Conservation (phyloP, 2,113 vertebrate species). For the Sylvietta virens region DNA sequence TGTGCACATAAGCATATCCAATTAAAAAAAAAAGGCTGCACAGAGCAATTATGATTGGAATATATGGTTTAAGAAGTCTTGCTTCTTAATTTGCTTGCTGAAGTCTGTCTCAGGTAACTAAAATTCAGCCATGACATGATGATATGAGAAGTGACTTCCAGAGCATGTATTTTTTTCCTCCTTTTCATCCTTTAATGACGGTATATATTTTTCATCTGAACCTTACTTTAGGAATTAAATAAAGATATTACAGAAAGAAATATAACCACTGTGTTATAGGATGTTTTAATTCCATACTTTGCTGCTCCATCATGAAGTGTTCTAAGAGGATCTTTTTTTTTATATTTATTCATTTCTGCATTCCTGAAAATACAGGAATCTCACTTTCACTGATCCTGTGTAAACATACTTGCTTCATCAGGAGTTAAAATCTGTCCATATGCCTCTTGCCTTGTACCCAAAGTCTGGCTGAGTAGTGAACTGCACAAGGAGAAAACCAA, state of each 20-base stretch:
- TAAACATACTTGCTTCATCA: slow-evolving; percentile 17
- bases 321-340: background rate
- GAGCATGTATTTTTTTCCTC: background rate
- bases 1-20: background rate
- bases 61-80: background rate
- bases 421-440: slow-evolving; percentile 52
- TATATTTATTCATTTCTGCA: background rate
- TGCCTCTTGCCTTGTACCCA: slow-evolving; percentile 38
- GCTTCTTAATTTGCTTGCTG: background rate
- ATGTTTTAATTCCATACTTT: background rate
- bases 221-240: background rate
- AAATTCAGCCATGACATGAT: background rate
- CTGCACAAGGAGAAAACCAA: slow-evolving; percentile 13
- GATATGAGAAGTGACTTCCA: background rate
- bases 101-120: background rate
- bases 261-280: background rate
- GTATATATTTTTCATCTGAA: background rate
- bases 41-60: background rate
- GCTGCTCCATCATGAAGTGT: background rate
- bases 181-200: background rate
- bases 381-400: background rate
- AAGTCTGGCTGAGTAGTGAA: slow-evolving; percentile 48
- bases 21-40: background rate
- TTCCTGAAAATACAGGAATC: background rate
- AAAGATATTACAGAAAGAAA: background rate